Evolutionary conservation across 1,140 invertebrate species (phyloP).

Genomic region (Homalodisca vitripennis): DNA sequence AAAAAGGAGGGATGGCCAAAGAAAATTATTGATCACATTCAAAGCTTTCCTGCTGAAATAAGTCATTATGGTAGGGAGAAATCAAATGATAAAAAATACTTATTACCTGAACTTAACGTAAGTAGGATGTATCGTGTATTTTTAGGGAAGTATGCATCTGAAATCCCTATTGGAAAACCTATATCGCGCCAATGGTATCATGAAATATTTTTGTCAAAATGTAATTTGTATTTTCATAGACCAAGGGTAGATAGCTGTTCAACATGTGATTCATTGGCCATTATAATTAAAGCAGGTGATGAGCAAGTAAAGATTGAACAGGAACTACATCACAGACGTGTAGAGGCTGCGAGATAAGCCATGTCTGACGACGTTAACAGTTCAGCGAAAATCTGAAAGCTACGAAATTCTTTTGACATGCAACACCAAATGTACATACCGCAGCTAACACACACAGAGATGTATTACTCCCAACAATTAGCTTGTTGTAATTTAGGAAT

Average conservation of each 20-base stretch:
- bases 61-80: slow-evolving; percentile 20
- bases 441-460: slow-evolving; percentile 29
- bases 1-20: slow-evolving; percentile 17
- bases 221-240: slow-evolving; percentile 24
- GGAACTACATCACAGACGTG: slow-evolving; percentile 28
- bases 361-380: no score
- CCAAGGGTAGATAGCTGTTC: slow-evolving; percentile 23
- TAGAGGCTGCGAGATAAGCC: background rate
- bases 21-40: slow-evolving; percentile 29
- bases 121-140: slow-evolving; percentile 29
- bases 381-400: no score
- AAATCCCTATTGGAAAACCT: background rate
- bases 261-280: slow-evolving; percentile 24
- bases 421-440: slow-evolving; percentile 29
- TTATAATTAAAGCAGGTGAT: slow-evolving; percentile 28
- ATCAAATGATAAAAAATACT: slow-evolving; percentile 8
- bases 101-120: slow-evolving; percentile 24
- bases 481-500: slow-evolving; percentile 29
- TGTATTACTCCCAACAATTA: slow-evolving; percentile 30
- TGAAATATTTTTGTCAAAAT: slow-evolving; percentile 29
- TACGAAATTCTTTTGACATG: no score
- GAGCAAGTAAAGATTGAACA: slow-evolving; percentile 21
- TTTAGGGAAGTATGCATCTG: slow-evolving; percentile 15
- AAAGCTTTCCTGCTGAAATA: slow-evolving; percentile 22
- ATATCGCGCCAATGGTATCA: slow-evolving; percentile 5